phyloP scores from a whole-genome alignment of 2,888 invertebrate genomes.

The Coleophora deauratella region DNA sequence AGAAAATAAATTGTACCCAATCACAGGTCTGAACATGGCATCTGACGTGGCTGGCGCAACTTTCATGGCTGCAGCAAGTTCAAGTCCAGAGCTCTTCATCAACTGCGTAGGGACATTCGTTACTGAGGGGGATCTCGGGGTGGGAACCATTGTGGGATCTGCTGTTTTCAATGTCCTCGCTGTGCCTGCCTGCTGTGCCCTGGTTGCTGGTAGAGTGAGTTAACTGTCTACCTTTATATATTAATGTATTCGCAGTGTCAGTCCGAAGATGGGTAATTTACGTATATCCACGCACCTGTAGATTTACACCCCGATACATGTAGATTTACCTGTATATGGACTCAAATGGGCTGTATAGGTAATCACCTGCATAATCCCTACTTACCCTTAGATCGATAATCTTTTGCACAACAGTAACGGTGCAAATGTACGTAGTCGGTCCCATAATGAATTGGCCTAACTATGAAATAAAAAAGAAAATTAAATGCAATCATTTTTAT shows the following conservation, averaged over 20 bases:
- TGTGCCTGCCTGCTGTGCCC: constrained; percentile 83
- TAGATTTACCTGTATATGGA: not conserved
- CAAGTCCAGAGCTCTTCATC: constrained; percentile 90
- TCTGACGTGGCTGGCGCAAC: constrained; percentile 91
- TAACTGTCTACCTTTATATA: not conserved
- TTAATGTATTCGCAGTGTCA: not conserved
- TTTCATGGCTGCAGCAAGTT: constrained; percentile 92
- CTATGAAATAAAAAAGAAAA: no score
- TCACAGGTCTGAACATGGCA: constrained; percentile 75
- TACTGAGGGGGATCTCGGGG: constrained; percentile 83
- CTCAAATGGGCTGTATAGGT: not conserved
- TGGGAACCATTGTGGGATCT: constrained; percentile 84
- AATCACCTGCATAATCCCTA: no score
- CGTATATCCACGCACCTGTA: not conserved
- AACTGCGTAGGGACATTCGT: constrained; percentile 88
- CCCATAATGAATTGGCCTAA: no score
- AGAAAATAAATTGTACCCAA: no score
- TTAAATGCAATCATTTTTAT: no score
- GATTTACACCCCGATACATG: not conserved
- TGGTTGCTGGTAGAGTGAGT: constrained; percentile 73
- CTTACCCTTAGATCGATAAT: no score
- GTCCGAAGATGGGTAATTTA: not conserved
- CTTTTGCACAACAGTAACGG: no score
- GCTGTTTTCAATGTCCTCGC: constrained; percentile 86
- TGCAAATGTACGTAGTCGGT: no score